Base-by-base conservation (phyloP, 2,113 vertebrate genomes). In the Leucoraja erinaceus region DNA sequence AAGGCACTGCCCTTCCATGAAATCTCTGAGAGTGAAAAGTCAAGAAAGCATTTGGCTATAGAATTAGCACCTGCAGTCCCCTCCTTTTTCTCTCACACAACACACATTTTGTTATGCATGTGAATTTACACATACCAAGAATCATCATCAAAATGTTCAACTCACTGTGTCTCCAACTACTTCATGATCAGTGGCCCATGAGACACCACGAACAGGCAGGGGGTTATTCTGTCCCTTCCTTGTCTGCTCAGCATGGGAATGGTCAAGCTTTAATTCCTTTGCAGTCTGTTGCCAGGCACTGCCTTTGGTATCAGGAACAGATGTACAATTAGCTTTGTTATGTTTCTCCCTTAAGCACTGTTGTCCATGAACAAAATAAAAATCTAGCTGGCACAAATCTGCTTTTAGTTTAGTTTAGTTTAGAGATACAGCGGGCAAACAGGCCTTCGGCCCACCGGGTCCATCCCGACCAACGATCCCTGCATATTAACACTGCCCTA, bases 101-200 rank as follows among this genome's bases (percentile, higher is more conserved):
- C 38, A 91, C 90, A 91, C 90, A 91, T 91, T 47, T 91, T 91
- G 90, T 74, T 72, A 74, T 91, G 90, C 90, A 72, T 72, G 90
- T 91, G 90, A 91, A 91, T 72, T 72, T 91, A 72, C 68, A 91
- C 90, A 91, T 91, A 91, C 90, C 47, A 47, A 91, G 66, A 91
- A 91, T 91, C 66, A 90, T 90, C 86, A 91, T 91, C 68, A 91
- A 54, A 91, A 91, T 74, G 90, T 91, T 91, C 38, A 33, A 72
- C 66, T 72, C 90, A 4, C 90, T 72, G 72, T 74, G 33, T 91
- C 66, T 91, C 90, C 38, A 38, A 91, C 66, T 91, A 91, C 90
- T 91, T 91, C 90, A 91, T 91, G 90, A 91, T 91, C 90, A 91
- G 66, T 91, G 90, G 90, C 68, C 90, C 90, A 91, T 91, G 90